A percentile compares a stretch with the other conserved stretches of the same genome.
phyloP scores from a whole-genome alignment of 2,113 vertebrate genomes.

The Trichechus manatus region DNA sequence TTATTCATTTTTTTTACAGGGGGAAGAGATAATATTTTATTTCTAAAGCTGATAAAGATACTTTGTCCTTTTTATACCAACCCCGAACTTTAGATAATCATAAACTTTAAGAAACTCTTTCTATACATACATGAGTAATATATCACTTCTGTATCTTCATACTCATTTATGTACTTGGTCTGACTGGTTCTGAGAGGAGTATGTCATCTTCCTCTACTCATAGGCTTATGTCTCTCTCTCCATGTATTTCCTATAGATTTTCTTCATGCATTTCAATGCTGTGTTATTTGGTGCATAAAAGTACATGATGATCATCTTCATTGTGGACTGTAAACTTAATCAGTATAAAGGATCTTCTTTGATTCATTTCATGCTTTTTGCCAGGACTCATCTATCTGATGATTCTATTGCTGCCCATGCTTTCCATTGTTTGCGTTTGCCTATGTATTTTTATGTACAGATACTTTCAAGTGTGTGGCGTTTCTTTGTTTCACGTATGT shows the following conservation, averaged over 20 bases:
- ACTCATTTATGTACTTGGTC: background rate
- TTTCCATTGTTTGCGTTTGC: background rate
- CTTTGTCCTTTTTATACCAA: background rate
- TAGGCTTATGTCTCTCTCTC: background rate
- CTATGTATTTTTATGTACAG: background rate
- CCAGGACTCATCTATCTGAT: background rate
- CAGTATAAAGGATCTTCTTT: background rate
- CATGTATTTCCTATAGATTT: background rate
- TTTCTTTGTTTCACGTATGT: background rate
- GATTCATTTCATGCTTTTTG: background rate
- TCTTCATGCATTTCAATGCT: background rate
- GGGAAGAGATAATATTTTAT: background rate
- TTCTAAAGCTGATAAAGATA: background rate
- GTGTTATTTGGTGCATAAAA: background rate
- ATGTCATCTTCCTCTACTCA: background rate
- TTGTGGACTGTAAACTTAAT: background rate
- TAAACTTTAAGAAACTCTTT: background rate
- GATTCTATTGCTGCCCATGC: background rate
- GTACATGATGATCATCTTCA: background rate
- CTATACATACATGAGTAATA: no score
- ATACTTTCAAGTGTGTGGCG: background rate
- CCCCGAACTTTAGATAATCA: background rate
- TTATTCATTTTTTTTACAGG: background rate
- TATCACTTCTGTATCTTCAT: background rate
- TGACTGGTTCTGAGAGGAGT: background rate